Evolutionary conservation across 1,140 invertebrate genomes (phyloP).

Genomic region (Caenorhabditis remanei): DNA sequence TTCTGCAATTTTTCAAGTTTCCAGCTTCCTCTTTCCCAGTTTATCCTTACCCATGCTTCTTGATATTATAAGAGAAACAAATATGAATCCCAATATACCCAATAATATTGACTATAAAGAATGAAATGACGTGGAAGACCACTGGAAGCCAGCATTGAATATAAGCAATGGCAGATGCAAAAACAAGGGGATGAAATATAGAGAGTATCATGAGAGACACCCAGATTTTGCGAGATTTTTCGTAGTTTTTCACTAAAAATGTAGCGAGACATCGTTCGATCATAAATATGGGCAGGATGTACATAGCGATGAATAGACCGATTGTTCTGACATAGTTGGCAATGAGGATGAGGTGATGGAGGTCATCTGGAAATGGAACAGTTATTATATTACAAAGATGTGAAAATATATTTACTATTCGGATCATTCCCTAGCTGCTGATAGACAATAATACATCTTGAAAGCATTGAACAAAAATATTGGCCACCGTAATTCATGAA

Average conservation of each 20-base stretch:
- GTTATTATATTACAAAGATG: not conserved
- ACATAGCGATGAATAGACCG: slow-evolving; percentile 25
- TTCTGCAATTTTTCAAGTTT: not conserved
- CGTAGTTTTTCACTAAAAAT: slow-evolving; percentile 46
- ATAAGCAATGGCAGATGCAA: slow-evolving; percentile 26
- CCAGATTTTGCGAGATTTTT: slow-evolving; percentile 30
- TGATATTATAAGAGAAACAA: slow-evolving; percentile 26
- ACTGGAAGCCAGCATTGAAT: slow-evolving; percentile 30
- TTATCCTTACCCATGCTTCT: not conserved
- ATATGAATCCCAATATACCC: slow-evolving; percentile 11
- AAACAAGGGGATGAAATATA: slow-evolving; percentile 16
- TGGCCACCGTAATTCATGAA: slow-evolving; percentile 44
- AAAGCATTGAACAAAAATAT: slow-evolving; percentile 44
- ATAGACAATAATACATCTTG: slow-evolving; percentile 33
- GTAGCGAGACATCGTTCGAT: slow-evolving; percentile 17
- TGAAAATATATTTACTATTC: not conserved
- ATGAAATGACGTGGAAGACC: slow-evolving; percentile 41
- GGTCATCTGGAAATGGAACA: not conserved
- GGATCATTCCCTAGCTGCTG: slow-evolving; percentile 20
- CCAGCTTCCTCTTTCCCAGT: not conserved
- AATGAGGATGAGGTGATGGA: not conserved
- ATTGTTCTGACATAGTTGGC: slow-evolving; percentile 8
- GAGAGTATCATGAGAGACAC: slow-evolving; percentile 33
- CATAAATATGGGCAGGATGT: slow-evolving; percentile 35
- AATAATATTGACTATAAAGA: slow-evolving; percentile 42